Conservation (phyloP, 2,888 invertebrate species). For the Eupeodes latifasciatus region DNA sequence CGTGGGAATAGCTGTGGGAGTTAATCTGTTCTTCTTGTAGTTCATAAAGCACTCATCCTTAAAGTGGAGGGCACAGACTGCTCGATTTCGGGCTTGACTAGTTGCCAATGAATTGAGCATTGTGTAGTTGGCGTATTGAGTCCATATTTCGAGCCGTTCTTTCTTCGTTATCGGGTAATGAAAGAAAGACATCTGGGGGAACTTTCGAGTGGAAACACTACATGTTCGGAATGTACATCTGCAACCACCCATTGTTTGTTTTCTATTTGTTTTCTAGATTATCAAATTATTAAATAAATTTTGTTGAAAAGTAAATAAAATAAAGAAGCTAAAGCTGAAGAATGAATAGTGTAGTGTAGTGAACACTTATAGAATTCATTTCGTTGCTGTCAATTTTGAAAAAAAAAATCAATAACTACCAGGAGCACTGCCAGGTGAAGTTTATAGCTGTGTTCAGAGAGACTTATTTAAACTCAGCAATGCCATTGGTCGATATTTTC, state of each 20-base stretch:
- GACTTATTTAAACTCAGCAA: too few species aligned
- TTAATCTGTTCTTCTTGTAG: conserved; percentile 84
- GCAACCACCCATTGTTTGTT: conserved; percentile 85
- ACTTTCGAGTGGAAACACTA: conserved; percentile 83
- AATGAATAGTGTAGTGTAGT: too few species aligned
- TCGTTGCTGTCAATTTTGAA: neutral
- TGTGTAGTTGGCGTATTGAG: conserved; percentile 77
- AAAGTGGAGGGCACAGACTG: conserved; percentile 85
- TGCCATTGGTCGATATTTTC: too few species aligned
- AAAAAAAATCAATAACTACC: neutral
- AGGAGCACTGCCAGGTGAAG: neutral
- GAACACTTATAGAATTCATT: too few species aligned
- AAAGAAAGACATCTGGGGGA: conserved; percentile 85
- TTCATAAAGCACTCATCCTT: conserved; percentile 85
- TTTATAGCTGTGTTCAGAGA: neutral
- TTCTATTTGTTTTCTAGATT: neutral
- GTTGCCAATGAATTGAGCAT: conserved; percentile 80
- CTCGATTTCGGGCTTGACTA: conserved; percentile 84
- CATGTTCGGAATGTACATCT: conserved; percentile 85
- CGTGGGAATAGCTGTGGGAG: conserved; percentile 85
- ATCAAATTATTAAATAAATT: neutral
- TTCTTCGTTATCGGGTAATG: conserved; percentile 84
- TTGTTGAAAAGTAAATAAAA: neutral
- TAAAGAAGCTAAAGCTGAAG: neutral
- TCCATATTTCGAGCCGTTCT: conserved; percentile 78